A percentile compares a stretch with the other conserved stretches of the same genome.
These are phyloP conservation scores for Poicephalus meyeri DNA, from an alignment of 2,113 vertebrate genomes.

Conservation along the genomic window DNA sequence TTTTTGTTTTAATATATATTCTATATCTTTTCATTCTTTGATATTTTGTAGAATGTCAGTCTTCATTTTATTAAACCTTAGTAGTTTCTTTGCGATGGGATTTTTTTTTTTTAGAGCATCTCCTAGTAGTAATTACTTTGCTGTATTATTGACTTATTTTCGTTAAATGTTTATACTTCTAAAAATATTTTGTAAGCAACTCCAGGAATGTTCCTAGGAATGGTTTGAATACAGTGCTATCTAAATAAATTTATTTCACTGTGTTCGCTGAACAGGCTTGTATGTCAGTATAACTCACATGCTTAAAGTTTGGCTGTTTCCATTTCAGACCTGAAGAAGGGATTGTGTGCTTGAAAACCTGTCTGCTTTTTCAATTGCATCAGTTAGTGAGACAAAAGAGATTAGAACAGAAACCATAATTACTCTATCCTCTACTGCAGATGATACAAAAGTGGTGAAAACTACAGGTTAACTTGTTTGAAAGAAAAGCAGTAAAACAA, in stretches of 20 bases:
- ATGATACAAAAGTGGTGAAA: neutral
- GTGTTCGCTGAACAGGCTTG: neutral
- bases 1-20: conserved; percentile 1
- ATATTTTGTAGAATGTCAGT: neutral
- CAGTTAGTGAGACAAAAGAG: neutral
- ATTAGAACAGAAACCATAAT: neutral
- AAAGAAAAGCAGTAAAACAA: neutral
- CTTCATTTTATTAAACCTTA: neutral
- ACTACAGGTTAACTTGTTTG: neutral
- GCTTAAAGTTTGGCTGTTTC: neutral
- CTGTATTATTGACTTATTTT: neutral
- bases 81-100: neutral
- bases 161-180: neutral
- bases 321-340: neutral
- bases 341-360: neutral
- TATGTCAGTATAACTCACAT: accelerated
- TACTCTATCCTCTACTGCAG: neutral
- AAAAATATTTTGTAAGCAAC: neutral
- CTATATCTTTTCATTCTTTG: neutral
- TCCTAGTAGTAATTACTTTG: neutral
- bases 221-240: neutral
- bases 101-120: neutral
- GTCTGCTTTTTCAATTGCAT: neutral
- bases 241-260: neutral
- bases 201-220: neutral